Conservation (phyloP, 2,113 vertebrate genomes). For the Vimba vimba region DNA sequence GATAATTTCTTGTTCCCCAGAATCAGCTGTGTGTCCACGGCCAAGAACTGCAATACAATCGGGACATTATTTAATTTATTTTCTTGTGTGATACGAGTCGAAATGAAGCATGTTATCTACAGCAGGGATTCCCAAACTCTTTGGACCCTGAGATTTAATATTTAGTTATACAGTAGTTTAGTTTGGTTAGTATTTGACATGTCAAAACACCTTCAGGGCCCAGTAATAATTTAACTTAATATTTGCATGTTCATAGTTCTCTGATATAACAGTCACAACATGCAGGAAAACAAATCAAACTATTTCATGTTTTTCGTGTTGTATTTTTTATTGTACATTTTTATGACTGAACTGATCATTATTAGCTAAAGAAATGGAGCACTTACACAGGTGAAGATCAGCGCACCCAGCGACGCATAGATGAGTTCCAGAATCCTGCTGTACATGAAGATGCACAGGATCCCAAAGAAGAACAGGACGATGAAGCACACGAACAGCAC, state of each 20-base stretch:
- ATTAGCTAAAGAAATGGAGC: no score
- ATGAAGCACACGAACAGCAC: slow-evolving; percentile 91
- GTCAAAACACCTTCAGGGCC: no score
- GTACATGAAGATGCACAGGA: slow-evolving; percentile 94
- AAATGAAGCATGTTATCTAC: no score
- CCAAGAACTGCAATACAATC: slow-evolving; percentile 81
- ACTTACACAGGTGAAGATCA: slow-evolving; percentile 95
- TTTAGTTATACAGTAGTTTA: no score
- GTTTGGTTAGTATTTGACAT: no score
- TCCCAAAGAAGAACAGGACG: slow-evolving; percentile 87
- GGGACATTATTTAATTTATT: neutral
- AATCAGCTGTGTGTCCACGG: slow-evolving; percentile 89
- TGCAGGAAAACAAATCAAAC: neutral
- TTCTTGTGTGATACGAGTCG: no score
- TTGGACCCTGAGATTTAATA: no score
- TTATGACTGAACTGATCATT: no score
- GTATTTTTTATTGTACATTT: neutral
- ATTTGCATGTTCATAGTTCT: neutral
- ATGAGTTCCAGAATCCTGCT: slow-evolving; percentile 89
- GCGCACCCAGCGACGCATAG: slow-evolving; percentile 88
- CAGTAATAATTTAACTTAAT: neutral
- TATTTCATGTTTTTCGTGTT: neutral
- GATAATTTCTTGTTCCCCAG: slow-evolving; percentile 88
- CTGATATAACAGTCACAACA: neutral
- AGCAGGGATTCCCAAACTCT: no score